Conservation (phyloP, 1,140 invertebrate species). For the Bombus turneri region DNA sequence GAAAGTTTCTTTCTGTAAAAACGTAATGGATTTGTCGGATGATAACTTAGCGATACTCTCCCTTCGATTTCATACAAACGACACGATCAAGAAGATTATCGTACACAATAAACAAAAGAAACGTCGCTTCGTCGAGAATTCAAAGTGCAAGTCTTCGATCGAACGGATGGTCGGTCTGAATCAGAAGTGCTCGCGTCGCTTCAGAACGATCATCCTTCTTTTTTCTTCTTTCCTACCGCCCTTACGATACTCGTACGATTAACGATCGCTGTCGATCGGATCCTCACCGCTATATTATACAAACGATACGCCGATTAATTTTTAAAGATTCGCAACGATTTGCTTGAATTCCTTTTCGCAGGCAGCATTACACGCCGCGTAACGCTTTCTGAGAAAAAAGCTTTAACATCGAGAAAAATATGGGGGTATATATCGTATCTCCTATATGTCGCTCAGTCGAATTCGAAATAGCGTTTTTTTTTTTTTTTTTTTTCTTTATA, state of each 20-base stretch:
- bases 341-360: slow-evolving; percentile 41
- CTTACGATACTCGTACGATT: slow-evolving; percentile 51
- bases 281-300: slow-evolving; percentile 28
- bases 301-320: slow-evolving; percentile 54
- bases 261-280: slow-evolving; percentile 36
- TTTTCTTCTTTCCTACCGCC: background rate
- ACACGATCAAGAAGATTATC: background rate
- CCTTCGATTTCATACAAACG: background rate
- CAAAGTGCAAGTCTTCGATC: background rate
- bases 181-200: slow-evolving; percentile 2
- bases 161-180: background rate
- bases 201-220: slow-evolving; percentile 9
- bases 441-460: slow-evolving; percentile 77
- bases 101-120: background rate
- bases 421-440: slow-evolving; percentile 74
- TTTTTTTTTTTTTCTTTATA: slow-evolving; percentile 38
- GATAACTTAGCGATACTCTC: background rate
- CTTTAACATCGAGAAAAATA: slow-evolving; percentile 82
- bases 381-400: slow-evolving; percentile 77
- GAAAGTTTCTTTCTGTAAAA: slow-evolving; percentile 23
- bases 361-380: slow-evolving; percentile 41
- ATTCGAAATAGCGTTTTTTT: slow-evolving; percentile 75
- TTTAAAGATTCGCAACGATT: slow-evolving; percentile 46
- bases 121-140: slow-evolving; percentile 7
- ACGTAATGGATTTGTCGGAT: slow-evolving; percentile 6